Conservation (phyloP, 2,113 vertebrate genomes). For the Elaphurus davidianus region DNA sequence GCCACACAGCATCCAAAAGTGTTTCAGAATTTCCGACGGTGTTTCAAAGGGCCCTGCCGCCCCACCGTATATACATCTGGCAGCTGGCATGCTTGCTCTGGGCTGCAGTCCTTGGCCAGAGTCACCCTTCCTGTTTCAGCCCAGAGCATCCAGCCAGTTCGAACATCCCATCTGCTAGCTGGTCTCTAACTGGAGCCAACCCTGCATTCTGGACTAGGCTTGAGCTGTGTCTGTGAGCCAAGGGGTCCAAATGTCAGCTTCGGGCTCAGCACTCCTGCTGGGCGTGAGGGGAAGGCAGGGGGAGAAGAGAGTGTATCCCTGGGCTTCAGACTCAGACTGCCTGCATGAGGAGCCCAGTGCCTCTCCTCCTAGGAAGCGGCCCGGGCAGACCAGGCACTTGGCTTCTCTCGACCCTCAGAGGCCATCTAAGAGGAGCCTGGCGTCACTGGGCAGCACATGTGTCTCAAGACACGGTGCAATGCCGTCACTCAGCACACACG, state of each 20-base stretch:
- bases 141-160: neutral
- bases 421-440: neutral
- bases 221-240: fast-evolving
- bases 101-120: neutral
- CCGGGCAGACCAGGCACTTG: neutral
- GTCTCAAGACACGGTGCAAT: neutral
- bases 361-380: neutral
- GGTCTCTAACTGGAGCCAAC: neutral
- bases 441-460: fast-evolving
- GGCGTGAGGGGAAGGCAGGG: neutral
- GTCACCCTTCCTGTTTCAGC: neutral
- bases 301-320: neutral
- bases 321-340: neutral
- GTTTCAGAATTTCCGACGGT: neutral
- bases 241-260: neutral
- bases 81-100: neutral
- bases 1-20: neutral
- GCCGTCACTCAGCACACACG: fast-evolving
- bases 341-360: fast-evolving
- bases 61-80: neutral
- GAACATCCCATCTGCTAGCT: neutral
- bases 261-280: neutral
- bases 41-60: neutral
- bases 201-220: neutral
- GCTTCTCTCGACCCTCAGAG: neutral